Conservation (phyloP, 2,888 invertebrate species). For the Ophion ellenae region DNA sequence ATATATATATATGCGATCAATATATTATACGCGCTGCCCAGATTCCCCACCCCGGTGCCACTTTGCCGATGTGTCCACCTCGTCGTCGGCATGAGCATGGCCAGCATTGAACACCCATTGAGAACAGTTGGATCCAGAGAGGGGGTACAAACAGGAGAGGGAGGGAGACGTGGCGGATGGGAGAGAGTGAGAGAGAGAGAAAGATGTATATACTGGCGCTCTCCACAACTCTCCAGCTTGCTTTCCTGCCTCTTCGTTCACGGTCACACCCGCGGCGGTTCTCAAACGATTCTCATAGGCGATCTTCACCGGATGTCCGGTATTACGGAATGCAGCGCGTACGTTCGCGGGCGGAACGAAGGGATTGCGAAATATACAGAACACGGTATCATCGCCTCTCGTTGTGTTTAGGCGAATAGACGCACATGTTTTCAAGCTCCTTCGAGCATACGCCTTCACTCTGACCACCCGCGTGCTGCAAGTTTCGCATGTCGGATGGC, state of each 20-base stretch:
- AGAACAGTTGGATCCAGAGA: slow-evolving; percentile 51
- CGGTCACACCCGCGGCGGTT: slow-evolving; percentile 82
- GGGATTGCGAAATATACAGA: not conserved
- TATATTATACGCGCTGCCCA: slow-evolving; percentile 29
- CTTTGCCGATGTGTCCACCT: slow-evolving; percentile 66
- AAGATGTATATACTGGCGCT: slow-evolving; percentile 76
- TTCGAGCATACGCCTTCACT: no score
- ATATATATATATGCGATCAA: no score
- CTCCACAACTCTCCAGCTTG: slow-evolving; percentile 79
- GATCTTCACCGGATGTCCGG: slow-evolving; percentile 60
- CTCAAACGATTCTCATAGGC: slow-evolving; percentile 71
- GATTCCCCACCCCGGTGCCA: slow-evolving; percentile 66
- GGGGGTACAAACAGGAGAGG: slow-evolving; percentile 56
- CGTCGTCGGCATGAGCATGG: slow-evolving; percentile 63
- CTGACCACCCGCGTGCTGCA: no score
- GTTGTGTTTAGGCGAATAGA: no score
- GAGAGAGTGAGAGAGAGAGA: slow-evolving; percentile 71
- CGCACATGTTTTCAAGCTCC: no score
- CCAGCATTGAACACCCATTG: slow-evolving; percentile 53
- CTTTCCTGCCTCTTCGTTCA: slow-evolving; percentile 82
- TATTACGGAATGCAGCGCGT: slow-evolving; percentile 25
- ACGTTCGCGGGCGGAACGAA: no score
- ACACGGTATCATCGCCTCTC: not conserved
- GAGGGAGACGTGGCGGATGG: slow-evolving; percentile 50
- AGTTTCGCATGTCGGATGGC: no score